Evolutionary conservation across 1,140 invertebrate species (phyloP).

Genomic region (Leptopilina boulardi): DNA sequence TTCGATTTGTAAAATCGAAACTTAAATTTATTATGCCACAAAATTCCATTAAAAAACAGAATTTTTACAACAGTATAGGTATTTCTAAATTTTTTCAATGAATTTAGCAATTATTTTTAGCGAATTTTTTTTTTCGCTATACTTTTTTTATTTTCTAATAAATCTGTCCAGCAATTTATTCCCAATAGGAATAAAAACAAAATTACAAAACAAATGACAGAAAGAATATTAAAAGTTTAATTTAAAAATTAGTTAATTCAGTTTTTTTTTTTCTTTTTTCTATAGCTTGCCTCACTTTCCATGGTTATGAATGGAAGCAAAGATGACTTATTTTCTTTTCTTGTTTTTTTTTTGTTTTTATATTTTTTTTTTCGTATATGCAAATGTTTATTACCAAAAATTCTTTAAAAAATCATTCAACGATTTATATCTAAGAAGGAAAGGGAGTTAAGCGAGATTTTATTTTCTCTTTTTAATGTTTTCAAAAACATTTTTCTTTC

Average conservation of each 20-base stretch:
- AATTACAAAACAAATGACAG: background rate
- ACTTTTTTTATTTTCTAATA: background rate
- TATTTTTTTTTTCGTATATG: constrained; percentile 10
- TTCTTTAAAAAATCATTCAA: constrained; percentile 11
- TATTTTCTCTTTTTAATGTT: background rate
- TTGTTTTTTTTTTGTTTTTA: background rate
- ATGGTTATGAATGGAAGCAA: constrained; percentile 21
- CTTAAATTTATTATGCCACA: too few species aligned
- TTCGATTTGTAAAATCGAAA: too few species aligned
- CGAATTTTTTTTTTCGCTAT: background rate
- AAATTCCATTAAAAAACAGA: too few species aligned
- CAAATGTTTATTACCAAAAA: constrained; percentile 27
- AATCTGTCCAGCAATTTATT: background rate
- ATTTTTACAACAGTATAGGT: background rate
- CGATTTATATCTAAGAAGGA: background rate
- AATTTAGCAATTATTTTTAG: background rate
- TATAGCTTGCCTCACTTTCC: constrained; percentile 27
- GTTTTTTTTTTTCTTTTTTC: constrained; percentile 46
- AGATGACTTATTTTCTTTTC: constrained; percentile 3
- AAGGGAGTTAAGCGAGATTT: background rate
- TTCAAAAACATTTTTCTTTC: background rate
- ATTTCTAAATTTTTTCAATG: too few species aligned
- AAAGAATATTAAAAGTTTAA: background rate
- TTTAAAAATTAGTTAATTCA: constrained; percentile 16
- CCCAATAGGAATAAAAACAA: background rate